Base-by-base conservation (phyloP, 2,113 vertebrate species). In the Fulmarus glacialis region DNA sequence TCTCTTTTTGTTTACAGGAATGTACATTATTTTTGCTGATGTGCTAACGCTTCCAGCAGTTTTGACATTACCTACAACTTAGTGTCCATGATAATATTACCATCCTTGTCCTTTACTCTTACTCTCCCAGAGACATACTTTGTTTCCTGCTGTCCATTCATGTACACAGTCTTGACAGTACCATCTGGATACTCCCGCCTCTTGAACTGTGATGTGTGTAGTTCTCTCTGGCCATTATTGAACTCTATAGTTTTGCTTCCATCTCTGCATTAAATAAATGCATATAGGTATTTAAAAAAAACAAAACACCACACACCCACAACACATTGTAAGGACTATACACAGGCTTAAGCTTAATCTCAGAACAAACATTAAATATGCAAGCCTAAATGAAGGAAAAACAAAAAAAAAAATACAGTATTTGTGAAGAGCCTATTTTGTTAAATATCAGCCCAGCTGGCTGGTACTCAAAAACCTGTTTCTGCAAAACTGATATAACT, bases 101-200 rank as follows among this genome's bases (percentile, higher is more conserved):
- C 99, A 5, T 99, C 98, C 60, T 99, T 99, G 95, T 99, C 99
- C 97, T 99, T 99, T 70, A 99, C 58, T 93, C 99, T 96, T 50
- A 99, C 24, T 23, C 99, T 98, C 27, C 99, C 99, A 8, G 98
- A 99, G 15, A 97, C 97, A 29, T 99, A 99, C 52, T 98, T 98
- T 2, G 99, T 99, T 95, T 99, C 99, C 91, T 99, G 99, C 42
- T 99, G 98, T n/a, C 99, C 99, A 5, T 99, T 98, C 2, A 78
- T 8, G 55, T 99, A 99, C 32, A 99, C 99, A 0, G 99, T 99
- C 98, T 99, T 99, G 78, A 99, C 98, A 2, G 99, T 99, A 18
- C 99, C 99, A 34, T 99, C 99, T 2, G 99, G 99, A 90, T 99
- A 99, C 88, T 99, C 99, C 7, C 99, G 98, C 79, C 99, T 98